Percentiles rank a stretch among this genome's conserved stretches.
Conservation (phyloP, 2,113 vertebrate species). For the Pyxicephalus adspersus region DNA sequence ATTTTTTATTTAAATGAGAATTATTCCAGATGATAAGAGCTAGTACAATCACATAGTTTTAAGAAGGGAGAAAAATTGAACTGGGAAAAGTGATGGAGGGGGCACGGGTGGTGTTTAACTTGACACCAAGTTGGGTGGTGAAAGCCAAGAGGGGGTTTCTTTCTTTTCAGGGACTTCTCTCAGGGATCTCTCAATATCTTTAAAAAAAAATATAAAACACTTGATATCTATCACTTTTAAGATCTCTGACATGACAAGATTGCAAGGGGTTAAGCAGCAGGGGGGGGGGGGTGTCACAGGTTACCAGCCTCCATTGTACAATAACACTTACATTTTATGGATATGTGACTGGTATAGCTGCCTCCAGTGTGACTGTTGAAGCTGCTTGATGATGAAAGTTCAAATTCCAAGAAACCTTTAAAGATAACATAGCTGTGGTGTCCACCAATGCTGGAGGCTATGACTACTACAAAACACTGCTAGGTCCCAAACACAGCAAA, state of each 20-base stretch:
- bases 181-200: conserved; percentile 60
- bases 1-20: conserved; percentile 88
- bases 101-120: conserved; percentile 65
- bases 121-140: conserved; percentile 69
- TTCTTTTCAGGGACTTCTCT: conserved; percentile 64
- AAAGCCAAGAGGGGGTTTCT: conserved; percentile 54
- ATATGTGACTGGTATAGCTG: not conserved
- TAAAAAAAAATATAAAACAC: conserved; percentile 67
- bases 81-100: conserved; percentile 68
- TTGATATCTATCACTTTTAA: conserved; percentile 73
- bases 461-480: too few species aligned
- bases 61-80: conserved; percentile 74
- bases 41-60: conserved; percentile 95
- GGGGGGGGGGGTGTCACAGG: not conserved
- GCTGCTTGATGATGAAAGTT: too few species aligned
- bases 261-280: not conserved
- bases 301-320: not conserved
- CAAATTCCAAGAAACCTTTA: too few species aligned
- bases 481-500: too few species aligned
- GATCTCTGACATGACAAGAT: not conserved
- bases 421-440: too few species aligned
- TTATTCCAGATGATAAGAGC: conserved; percentile 91
- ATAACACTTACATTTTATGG: too few species aligned
- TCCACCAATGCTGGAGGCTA: too few species aligned
- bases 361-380: too few species aligned